A percentile compares a stretch with the other conserved stretches of the same genome.
phyloP scores from a whole-genome alignment of 1,140 invertebrate species.

The Agrypnia vestita region DNA sequence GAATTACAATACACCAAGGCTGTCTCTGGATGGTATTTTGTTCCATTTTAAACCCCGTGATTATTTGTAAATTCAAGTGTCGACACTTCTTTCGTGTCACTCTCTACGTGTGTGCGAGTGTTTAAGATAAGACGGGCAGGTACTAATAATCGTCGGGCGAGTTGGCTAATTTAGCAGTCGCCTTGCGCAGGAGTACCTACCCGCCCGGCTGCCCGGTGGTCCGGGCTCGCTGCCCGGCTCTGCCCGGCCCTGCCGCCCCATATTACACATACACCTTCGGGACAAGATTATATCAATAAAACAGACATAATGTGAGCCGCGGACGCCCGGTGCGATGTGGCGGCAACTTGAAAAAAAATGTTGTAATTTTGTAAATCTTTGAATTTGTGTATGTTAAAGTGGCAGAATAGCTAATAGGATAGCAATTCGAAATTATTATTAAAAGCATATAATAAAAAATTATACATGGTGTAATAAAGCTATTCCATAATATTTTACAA shows the following conservation, averaged over 20 bases:
- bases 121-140: not conserved
- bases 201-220: conserved; percentile 29
- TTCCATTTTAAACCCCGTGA: no score
- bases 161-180: conserved; percentile 31
- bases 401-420: no score
- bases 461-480: no score
- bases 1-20: no score
- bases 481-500: no score
- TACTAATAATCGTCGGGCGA: not conserved
- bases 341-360: not conserved
- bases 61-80: no score
- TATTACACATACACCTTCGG: conserved; percentile 24
- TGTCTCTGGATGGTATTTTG: no score
- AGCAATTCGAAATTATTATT: no score
- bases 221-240: not conserved
- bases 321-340: not conserved
- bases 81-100: no score
- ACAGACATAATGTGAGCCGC: conserved; percentile 16
- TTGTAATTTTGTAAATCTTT: no score
- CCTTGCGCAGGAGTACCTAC: not conserved
- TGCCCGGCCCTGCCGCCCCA: not conserved
- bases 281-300: conserved; percentile 45
- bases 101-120: not conserved
- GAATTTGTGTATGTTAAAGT: no score
- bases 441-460: no score